These are phyloP conservation scores for Aphaenogaster ashmeadi DNA, from an alignment of 1,140 invertebrate species.

Conservation along the genomic window DNA sequence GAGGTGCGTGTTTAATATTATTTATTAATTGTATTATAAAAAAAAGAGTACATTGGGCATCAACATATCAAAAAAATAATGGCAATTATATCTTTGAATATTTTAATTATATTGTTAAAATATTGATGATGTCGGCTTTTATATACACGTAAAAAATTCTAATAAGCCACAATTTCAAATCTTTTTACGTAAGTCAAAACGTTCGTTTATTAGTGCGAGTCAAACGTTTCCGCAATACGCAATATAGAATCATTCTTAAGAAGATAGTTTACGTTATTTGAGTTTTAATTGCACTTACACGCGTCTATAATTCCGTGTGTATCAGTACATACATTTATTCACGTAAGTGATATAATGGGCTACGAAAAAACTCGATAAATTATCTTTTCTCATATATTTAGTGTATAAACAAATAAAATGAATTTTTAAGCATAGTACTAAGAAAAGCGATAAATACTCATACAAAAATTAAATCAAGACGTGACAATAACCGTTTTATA, in stretches of 20 bases:
- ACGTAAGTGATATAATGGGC: not conserved
- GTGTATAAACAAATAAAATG: not conserved
- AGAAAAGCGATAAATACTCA: not conserved
- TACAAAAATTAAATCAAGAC: not conserved
- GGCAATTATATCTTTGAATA: not conserved
- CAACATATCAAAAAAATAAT: not conserved
- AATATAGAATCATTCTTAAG: not conserved
- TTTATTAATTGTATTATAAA: not conserved
- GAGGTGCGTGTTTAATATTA: not conserved
- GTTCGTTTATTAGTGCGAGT: not conserved
- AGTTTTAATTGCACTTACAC: not conserved
- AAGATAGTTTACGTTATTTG: not conserved
- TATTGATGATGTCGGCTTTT: not conserved
- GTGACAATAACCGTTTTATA: conserved; percentile 8
- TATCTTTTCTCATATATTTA: not conserved
- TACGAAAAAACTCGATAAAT: not conserved
- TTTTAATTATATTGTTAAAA: not conserved
- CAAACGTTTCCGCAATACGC: not conserved
- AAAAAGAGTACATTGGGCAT: not conserved
- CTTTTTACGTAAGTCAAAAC: conserved; percentile 40
- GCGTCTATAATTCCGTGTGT: not conserved
- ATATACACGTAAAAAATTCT: not conserved
- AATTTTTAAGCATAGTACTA: not conserved
- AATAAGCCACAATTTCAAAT: not conserved
- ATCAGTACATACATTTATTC: not conserved